A percentile compares a stretch with the other conserved stretches of the same genome.
phyloP scores from a whole-genome alignment of 1,140 invertebrate genomes.

The Mya arenaria region DNA sequence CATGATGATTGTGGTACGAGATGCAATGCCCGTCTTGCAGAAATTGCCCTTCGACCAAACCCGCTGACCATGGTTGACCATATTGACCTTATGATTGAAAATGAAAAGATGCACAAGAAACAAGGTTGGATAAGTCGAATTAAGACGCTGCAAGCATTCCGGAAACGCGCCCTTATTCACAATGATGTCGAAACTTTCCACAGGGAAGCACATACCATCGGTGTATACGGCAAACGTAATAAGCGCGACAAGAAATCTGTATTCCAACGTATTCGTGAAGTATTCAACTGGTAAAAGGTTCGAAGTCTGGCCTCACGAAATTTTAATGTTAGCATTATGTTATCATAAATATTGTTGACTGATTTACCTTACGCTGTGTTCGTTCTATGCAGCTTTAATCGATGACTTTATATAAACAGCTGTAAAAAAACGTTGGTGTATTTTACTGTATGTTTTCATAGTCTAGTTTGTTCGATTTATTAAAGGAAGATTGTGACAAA shows the following conservation, averaged over 20 bases:
- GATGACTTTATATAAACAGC: no score
- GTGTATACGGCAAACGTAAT: not conserved
- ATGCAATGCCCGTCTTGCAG: conserved; percentile 23
- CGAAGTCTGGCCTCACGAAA: no score
- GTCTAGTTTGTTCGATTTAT: no score
- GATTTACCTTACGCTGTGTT: no score
- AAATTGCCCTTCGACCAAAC: conserved; percentile 46
- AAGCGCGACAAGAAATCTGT: not conserved
- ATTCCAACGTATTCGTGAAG: not conserved
- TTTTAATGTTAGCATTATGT: no score
- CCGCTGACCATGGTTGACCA: conserved; percentile 31
- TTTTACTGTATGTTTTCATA: no score
- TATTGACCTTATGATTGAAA: conserved; percentile 46
- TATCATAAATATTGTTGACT: no score
- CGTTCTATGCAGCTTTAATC: no score
- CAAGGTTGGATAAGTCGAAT: conserved; percentile 15
- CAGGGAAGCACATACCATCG: not conserved
- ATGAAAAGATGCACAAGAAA: conserved; percentile 25
- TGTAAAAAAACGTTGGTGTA: no score
- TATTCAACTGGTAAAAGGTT: no score
- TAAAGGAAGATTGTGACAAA: no score
- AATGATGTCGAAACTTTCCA: not conserved
- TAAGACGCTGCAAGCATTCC: conserved; percentile 9
- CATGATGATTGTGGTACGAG: conserved; percentile 7
- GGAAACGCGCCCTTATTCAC: not conserved